phyloP scores from a whole-genome alignment of 2,888 invertebrate species.

The Sinelater perroti region DNA sequence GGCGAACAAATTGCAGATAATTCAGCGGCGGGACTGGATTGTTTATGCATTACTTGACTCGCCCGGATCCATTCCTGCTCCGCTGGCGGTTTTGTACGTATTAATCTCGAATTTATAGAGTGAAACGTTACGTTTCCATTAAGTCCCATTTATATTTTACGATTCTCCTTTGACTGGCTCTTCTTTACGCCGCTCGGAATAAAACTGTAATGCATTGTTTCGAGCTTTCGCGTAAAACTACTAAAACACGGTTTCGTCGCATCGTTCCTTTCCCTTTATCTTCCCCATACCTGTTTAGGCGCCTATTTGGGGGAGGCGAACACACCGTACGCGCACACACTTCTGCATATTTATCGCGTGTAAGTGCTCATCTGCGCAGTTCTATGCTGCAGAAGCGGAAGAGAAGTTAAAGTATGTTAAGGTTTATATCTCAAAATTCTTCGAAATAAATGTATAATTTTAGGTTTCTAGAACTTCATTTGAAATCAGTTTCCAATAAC shows the following conservation, averaged over 20 bases:
- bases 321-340: not conserved
- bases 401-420: constrained; percentile 4
- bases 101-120: constrained; percentile 37
- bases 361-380: not conserved
- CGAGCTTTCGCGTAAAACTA: constrained; percentile 21
- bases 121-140: constrained; percentile 37
- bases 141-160: constrained; percentile 35
- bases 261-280: constrained; percentile 24
- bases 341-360: constrained; percentile 8
- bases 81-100: constrained; percentile 33
- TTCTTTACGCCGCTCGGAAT: constrained; percentile 22
- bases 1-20: constrained; percentile 40
- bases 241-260: constrained; percentile 23
- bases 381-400: constrained; percentile 7
- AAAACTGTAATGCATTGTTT: constrained; percentile 30
- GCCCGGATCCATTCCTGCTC: constrained; percentile 31
- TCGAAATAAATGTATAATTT: no score
- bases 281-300: constrained; percentile 1
- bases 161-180: constrained; percentile 29
- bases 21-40: constrained; percentile 30
- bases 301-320: not conserved
- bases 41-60: constrained; percentile 39
- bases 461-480: no score
- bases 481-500: no score
- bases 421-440: no score